A percentile compares a stretch with the other conserved stretches of the same genome.
Conservation (phyloP, 2,113 vertebrate genomes). For the Spea bombifrons region DNA sequence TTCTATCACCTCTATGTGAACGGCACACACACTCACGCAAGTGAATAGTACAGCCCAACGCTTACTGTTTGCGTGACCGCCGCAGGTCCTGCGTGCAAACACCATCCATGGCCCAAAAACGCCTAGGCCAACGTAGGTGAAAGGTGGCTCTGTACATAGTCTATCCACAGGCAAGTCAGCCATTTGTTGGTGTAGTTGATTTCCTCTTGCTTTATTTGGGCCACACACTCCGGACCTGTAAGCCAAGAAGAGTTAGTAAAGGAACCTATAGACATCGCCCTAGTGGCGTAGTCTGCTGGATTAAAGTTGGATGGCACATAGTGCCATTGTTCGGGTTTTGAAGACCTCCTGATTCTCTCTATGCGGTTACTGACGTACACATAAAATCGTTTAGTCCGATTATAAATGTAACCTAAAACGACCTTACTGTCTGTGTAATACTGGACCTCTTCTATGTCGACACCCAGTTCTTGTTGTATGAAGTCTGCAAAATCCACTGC, state of each 20-base stretch:
- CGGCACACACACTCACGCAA: conserved; percentile 35
- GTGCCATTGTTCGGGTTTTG: not conserved
- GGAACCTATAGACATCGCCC: not conserved
- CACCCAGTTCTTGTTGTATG: too few species aligned
- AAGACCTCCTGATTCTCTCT: not conserved
- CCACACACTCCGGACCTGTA: not conserved
- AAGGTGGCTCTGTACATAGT: not conserved
- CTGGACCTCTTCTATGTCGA: too few species aligned
- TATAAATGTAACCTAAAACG: too few species aligned
- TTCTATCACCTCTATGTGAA: conserved; percentile 46
- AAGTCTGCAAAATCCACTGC: too few species aligned
- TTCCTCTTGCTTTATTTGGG: not conserved
- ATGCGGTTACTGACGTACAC: not conserved
- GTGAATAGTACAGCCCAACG: conserved; percentile 39
- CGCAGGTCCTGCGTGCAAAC: not conserved
- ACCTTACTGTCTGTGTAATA: too few species aligned
- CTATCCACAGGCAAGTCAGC: not conserved
- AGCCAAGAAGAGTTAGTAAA: not conserved
- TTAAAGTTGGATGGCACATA: not conserved
- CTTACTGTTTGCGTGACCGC: not conserved
- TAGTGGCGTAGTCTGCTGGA: not conserved
- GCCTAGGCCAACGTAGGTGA: not conserved
- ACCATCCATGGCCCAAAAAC: not conserved
- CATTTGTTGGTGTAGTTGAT: conserved; percentile 2
- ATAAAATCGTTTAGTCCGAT: too few species aligned